Base-by-base conservation (phyloP, 2,888 invertebrate genomes). In the Stictocephala bisonia region DNA sequence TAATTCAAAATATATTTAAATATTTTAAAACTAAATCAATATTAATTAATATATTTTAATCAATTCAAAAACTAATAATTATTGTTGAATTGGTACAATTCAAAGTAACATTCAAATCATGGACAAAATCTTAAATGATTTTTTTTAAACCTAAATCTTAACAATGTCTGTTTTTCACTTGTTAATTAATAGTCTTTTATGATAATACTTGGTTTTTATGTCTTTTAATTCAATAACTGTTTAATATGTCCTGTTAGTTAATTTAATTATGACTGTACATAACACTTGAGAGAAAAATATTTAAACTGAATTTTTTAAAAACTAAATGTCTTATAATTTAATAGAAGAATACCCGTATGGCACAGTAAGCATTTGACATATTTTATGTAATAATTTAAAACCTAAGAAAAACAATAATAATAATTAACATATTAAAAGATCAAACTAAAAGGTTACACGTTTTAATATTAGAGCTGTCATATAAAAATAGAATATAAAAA, bases 161-260 rank as follows among this genome's bases (percentile, higher is more conserved):
- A n/a, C n/a, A n/a, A n/a, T n/a, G n/a, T n/a, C n/a, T n/a, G n/a
- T n/a, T n/a, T n/a, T n/a, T n/a, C n/a, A n/a, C n/a, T n/a, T n/a
- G n/a, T n/a, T n/a, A n/a, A n/a, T n/a, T n/a, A n/a, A n/a, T n/a
- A n/a, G n/a, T n/a, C n/a, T n/a, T n/a, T n/a, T n/a, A n/a, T n/a
- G n/a, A n/a, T n/a, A n/a, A n/a, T n/a, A n/a, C n/a, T n/a, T n/a
- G n/a, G 29, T 56, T 56, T 56, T 6, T 6, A 44, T 51, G 56
- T 56, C 56, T 56, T 56, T 56, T 56, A 9, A 56, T 56, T 24
- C 11, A 56, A 56, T 56, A 29, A 29, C 56, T 29, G n/a, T 7
- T 50, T 50, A 6, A 26, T 26, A 26, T 26, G 24, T 26, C 20
- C 24, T n/a, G n/a, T n/a, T n/a, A n/a, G n/a, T n/a, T n/a, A n/a